Evolutionary conservation across 2,888 invertebrate genomes (phyloP), one percentile per base, ranked within the genome.

Genomic region (Chymomyza amoena): DNA sequence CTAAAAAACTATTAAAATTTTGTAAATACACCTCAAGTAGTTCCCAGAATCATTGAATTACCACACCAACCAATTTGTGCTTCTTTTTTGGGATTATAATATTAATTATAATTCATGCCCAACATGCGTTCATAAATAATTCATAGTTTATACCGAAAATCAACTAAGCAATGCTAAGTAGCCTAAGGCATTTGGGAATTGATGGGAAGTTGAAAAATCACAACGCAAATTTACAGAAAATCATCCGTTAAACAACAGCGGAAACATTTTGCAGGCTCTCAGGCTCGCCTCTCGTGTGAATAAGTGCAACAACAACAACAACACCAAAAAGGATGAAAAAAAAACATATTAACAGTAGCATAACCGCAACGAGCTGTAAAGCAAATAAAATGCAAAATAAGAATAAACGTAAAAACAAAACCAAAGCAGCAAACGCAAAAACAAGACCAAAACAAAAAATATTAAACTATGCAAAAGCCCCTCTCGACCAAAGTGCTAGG

Each of bases 351-450:
- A 15, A 45, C 39, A 45, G 32, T 32, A 32, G 39, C 39, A 45
- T 4, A 4, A 45, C 25, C 61, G 62, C 74, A 74, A 72, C 75
- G 70, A 80, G 69, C 70, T 70, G 78, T 67, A 80, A 82, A 72
- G 69, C 57, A 60, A 73, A 80, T 69, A 79, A 66, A 51, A 61
- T 61, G 45, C 63, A 68, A 63, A 66, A 65, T 66, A 64, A 61
- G 57, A 28, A 57, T 28, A 54, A 13, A n/a, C 54, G 25, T 59
- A 57, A 52, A 66, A 18, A 54, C 18, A 45, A 56, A 32, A 67
- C 28, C n/a, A 32, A 32, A 32, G 32, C 32, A 32, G 32, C 2
- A 13, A 57, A 64, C 20, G 64, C 36, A 50, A 57, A 74, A 64
- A 63, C 60, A 32, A 32, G 9, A 9, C 7, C 57, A 61, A 80